A percentile compares a stretch with the other conserved stretches of the same genome.
Conservation (phyloP, 2,113 vertebrate species). For the Sceloporus undulatus region DNA sequence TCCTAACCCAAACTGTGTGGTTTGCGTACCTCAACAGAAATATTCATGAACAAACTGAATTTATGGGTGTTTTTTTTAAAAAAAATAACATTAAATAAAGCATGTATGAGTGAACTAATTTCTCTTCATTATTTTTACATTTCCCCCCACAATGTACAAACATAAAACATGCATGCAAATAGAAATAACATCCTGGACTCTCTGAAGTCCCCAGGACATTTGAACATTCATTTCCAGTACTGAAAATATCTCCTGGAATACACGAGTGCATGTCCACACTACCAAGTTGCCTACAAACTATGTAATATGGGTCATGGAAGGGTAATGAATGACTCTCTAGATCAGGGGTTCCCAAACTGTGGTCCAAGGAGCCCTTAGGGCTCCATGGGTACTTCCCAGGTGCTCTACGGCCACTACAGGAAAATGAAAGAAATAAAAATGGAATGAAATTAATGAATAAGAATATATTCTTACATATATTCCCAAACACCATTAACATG, state of each 20-base stretch:
- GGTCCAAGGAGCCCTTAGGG: too few species aligned
- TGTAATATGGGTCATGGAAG: too few species aligned
- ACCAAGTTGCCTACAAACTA: too few species aligned
- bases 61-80: constrained; percentile 1
- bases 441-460: too few species aligned
- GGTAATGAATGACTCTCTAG: too few species aligned
- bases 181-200: not conserved
- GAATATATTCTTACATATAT: too few species aligned
- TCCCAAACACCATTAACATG: too few species aligned
- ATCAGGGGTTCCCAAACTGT: too few species aligned
- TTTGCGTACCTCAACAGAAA: not conserved
- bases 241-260: not conserved
- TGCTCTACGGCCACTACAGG: too few species aligned
- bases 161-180: not conserved
- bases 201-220: not conserved
- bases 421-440: too few species aligned
- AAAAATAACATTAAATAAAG: not conserved
- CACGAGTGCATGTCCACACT: not conserved
- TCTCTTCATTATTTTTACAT: constrained; percentile 14
- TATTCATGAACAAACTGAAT: not conserved
- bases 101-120: not conserved
- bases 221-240: not conserved
- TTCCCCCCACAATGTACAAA: not conserved
- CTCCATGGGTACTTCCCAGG: too few species aligned
- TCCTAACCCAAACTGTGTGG: not conserved